Evolutionary conservation across 2,797 vertebrate species (phyloP), one percentile per base, ranked within the genome.

Genomic region (Rhynchotus rufescens): DNA sequence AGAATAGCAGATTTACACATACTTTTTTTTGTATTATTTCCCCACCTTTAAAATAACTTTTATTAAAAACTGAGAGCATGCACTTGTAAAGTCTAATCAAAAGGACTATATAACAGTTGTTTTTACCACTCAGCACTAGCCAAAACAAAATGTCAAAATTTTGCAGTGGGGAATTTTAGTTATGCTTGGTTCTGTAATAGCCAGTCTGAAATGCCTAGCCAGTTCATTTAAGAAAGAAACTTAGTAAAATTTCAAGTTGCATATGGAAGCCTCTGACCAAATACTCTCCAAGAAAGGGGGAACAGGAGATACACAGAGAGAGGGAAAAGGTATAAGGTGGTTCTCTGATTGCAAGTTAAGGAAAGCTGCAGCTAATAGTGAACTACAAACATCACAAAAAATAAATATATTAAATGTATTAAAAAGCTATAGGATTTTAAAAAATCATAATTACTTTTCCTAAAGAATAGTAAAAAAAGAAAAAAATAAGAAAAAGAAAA

Each of bases 91-190:
- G 49, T 21, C 59, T 75, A 45, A 60, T 6, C 36, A 32, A 49
- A 44, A 88, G 40, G 67, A 38, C 40, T 56, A 9, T 4, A 2
- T 4, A 90, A 57, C 15, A 34, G 77, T 7, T 52, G 38, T 12
- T 82, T 36, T 52, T 73, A 76, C 42, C 34, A 47, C 45, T 75
- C 56, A 77, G 36, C 8, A 47, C 65, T 34, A 91, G 78, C 66
- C 86, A 80, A 91, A 86, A 82, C 42, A 82, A 86, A 95, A 74
- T 81, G 86, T 82, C 79, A 75, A 10, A 77, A 66, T 47, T 71
- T 92, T 77, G 73, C 32, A 26, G 74, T 8, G 64, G 0, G 47
- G 68, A 66, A 66, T 75, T 96, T 93, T 93, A 94, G 91, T 96
- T 82, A 54, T 14, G 80, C 16, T 65, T 59, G 69, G 26, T 60